Conservation (phyloP, 2,797 vertebrate species). For the Neosalanx taihuensis region DNA sequence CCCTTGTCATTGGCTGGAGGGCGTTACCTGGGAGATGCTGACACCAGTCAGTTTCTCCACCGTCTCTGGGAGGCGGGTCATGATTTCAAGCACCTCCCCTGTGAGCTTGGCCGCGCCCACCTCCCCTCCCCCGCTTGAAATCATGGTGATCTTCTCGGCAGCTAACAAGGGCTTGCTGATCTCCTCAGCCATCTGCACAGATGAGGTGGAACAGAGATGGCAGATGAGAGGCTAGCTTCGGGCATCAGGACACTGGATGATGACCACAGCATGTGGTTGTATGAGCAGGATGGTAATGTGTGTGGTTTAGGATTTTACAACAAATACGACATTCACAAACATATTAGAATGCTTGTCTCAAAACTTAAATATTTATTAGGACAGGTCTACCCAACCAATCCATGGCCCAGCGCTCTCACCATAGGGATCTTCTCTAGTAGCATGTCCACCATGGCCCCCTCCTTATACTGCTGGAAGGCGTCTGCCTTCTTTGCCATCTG, state of each 20-base stretch:
- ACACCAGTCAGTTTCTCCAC: slow-evolving; percentile 86
- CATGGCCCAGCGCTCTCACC: slow-evolving; percentile 60
- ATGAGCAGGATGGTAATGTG: no score
- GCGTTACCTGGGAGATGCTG: slow-evolving; percentile 81
- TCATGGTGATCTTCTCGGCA: slow-evolving; percentile 82
- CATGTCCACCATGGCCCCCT: slow-evolving; percentile 91
- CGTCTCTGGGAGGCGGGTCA: slow-evolving; percentile 76
- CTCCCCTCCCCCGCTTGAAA: slow-evolving; percentile 79
- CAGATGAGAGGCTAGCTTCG: background rate
- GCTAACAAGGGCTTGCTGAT: slow-evolving; percentile 82
- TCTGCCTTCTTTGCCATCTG: slow-evolving; percentile 91
- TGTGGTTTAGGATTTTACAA: no score
- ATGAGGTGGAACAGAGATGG: background rate
- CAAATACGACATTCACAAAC: no score
- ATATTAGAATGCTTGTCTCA: no score
- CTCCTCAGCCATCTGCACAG: slow-evolving; percentile 82
- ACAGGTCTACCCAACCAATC: no score
- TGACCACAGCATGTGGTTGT: background rate
- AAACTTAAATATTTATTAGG: no score
- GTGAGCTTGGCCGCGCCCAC: slow-evolving; percentile 83
- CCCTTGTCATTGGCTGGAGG: background rate
- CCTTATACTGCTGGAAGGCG: slow-evolving; percentile 85
- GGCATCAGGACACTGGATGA: background rate
- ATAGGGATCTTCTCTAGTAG: slow-evolving; percentile 86
- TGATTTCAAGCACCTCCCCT: slow-evolving; percentile 85